Percentiles rank a stretch among this genome's conserved stretches.
phyloP scores from a whole-genome alignment of 2,113 vertebrate species.

The Heteronetta atricapilla region DNA sequence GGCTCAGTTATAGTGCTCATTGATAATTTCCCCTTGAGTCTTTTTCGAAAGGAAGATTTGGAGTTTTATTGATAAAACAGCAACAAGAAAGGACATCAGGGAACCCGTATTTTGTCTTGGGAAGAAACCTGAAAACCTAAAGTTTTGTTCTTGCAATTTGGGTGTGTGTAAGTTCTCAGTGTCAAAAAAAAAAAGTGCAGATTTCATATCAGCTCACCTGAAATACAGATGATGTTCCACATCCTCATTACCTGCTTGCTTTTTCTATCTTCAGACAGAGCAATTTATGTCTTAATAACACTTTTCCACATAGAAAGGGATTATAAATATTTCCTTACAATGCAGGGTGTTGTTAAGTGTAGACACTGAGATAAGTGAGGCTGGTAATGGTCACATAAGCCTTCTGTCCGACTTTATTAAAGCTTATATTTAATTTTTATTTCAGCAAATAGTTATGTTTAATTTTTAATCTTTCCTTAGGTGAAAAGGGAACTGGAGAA shows the following conservation, averaged over 20 bases:
- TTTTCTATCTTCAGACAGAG: neutral
- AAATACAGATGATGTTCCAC: rapidly evolving
- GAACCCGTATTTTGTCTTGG: neutral
- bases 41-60: neutral
- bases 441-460: neutral
- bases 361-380: neutral
- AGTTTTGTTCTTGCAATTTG: neutral
- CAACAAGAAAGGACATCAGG: rapidly evolving
- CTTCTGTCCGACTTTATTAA: neutral
- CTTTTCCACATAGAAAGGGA: neutral
- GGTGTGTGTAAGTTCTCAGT: neutral
- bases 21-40: neutral
- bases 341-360: neutral
- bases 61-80: neutral
- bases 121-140: neutral
- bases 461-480: neutral
- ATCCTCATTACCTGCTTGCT: neutral
- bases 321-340: neutral
- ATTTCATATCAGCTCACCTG: neutral
- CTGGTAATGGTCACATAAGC: neutral
- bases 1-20: neutral
- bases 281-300: neutral
- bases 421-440: constrained; percentile 6
- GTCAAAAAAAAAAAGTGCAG: neutral
- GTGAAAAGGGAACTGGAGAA: neutral